A percentile compares a stretch with the other conserved stretches of the same genome.
Conservation (phyloP, 2,888 invertebrate genomes). For the Chrysolina americana region DNA sequence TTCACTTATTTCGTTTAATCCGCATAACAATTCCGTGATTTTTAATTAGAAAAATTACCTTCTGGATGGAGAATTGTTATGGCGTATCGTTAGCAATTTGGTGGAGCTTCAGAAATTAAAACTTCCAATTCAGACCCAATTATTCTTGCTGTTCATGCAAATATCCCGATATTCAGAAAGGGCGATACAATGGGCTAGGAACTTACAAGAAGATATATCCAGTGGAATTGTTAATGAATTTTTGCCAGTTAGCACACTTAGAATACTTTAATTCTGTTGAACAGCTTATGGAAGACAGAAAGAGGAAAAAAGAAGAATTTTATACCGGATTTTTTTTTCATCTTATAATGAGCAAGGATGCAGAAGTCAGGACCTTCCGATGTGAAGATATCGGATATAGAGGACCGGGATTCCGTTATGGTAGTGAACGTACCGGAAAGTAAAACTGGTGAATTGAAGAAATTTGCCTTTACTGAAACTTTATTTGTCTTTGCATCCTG, state of each 20-base stretch:
- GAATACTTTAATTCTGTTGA: not conserved
- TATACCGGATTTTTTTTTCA: not conserved
- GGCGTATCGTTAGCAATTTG: not conserved
- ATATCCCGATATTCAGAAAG: not conserved
- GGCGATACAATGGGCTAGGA: not conserved
- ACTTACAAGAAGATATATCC: not conserved
- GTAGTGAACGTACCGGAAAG: too few species aligned
- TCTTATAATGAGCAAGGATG: too few species aligned
- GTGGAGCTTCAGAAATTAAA: not conserved
- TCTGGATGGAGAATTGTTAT: not conserved
- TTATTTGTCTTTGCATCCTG: too few species aligned
- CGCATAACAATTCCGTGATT: not conserved
- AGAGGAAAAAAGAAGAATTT: not conserved
- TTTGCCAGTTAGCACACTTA: not conserved
- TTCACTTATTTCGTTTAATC: not conserved
- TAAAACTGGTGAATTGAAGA: too few species aligned
- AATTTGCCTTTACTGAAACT: too few species aligned
- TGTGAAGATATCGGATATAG: too few species aligned
- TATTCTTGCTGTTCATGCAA: not conserved
- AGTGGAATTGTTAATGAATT: not conserved
- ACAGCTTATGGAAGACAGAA: not conserved
- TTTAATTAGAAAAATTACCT: not conserved
- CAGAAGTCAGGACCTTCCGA: too few species aligned
- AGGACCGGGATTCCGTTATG: too few species aligned
- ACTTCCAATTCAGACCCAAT: not conserved